phyloP scores from a whole-genome alignment of 2,797 vertebrate genomes.

The Myotis daubentonii region DNA sequence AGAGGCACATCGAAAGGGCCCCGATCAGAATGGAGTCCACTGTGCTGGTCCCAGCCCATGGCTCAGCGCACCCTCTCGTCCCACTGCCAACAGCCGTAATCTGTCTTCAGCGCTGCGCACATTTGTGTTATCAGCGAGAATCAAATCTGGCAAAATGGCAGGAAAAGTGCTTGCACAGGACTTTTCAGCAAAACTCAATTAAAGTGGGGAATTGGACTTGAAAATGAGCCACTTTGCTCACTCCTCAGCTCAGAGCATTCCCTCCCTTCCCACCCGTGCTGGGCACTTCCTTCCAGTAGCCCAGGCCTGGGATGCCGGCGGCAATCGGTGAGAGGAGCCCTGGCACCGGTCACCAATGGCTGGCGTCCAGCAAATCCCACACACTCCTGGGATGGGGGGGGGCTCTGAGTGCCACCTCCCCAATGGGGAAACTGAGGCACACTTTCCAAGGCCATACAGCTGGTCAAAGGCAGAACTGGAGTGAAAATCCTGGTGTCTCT shows the following conservation, averaged over 20 bases:
- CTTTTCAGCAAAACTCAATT: constrained; percentile 75
- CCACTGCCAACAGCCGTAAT: not conserved
- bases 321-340: not conserved
- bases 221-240: constrained; percentile 41
- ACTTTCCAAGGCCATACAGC: not conserved
- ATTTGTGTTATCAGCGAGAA: constrained; percentile 60
- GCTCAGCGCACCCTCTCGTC: rapidly evolving
- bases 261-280: rapidly evolving
- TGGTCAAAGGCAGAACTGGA: not conserved
- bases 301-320: not conserved
- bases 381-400: not conserved
- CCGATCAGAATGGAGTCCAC: rapidly evolving
- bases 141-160: constrained; percentile 69
- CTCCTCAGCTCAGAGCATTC: not conserved
- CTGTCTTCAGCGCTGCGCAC: not conserved
- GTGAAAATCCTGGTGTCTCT: not conserved
- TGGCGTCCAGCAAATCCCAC: not conserved
- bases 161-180: constrained; percentile 65
- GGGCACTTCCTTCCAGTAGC: not conserved
- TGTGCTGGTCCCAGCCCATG: not conserved
- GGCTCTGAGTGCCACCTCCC: not conserved
- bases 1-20: not conserved
- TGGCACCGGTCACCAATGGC: rapidly evolving
- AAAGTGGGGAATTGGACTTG: constrained; percentile 69
- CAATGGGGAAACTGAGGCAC: not conserved